phyloP scores from a whole-genome alignment of 2,888 invertebrate genomes.

The Drosophila mimetica region DNA sequence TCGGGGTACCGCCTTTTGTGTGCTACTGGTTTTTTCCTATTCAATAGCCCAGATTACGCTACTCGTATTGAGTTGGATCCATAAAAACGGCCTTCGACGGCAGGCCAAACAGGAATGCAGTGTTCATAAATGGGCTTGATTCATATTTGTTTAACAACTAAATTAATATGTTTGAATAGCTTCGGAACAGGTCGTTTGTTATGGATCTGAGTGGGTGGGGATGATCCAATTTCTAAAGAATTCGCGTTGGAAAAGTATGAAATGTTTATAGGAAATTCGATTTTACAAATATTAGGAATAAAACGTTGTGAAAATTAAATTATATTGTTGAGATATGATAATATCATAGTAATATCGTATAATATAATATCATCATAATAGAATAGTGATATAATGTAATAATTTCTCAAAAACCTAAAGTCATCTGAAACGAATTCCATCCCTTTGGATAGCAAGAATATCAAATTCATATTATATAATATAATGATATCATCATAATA shows the following conservation, averaged over 20 bases:
- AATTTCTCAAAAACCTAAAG: no score
- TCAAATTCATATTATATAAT: no score
- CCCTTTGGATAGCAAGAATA: no score
- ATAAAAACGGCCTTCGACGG: conserved; percentile 43
- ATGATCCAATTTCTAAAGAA: neutral
- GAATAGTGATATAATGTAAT: no score
- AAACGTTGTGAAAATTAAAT: no score
- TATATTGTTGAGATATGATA: no score
- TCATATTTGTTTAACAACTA: conserved; percentile 13
- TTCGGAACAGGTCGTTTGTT: conserved; percentile 5
- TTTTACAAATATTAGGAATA: no score
- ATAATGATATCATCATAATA: no score
- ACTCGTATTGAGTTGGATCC: conserved; percentile 61
- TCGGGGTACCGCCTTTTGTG: conserved; percentile 51
- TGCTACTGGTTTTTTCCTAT: conserved; percentile 68
- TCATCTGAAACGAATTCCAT: no score
- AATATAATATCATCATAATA: no score
- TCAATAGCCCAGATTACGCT: conserved; percentile 66
- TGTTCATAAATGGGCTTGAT: neutral
- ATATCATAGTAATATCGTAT: no score
- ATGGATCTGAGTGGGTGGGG: neutral
- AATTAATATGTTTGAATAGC: conserved; percentile 1
- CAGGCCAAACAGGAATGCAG: conserved; percentile 23
- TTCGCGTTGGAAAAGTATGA: neutral
- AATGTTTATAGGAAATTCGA: no score